Evolutionary conservation across 2,888 invertebrate species (phyloP).

Genomic region (Lutraria lutraria): DNA sequence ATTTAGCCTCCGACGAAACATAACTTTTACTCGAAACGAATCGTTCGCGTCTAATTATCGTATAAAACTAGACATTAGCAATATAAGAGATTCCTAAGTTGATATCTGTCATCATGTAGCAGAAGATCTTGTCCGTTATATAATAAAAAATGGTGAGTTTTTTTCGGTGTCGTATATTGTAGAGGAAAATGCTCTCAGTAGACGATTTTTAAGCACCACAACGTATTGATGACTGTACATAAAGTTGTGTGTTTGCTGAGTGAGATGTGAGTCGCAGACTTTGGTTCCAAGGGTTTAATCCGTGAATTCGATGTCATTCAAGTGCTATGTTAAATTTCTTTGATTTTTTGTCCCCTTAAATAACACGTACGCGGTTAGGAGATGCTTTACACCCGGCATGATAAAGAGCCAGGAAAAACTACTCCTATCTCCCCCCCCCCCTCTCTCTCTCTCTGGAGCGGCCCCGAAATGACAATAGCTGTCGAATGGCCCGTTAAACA

Average conservation of each 20-base stretch:
- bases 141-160: slow-evolving; percentile 22
- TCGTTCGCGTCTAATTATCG: slow-evolving; percentile 41
- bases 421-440: no score
- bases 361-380: no score
- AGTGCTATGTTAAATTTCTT: no score
- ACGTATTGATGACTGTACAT: no score
- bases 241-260: neutral
- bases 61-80: slow-evolving; percentile 36
- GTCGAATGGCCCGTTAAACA: no score
- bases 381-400: no score
- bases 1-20: slow-evolving; percentile 7
- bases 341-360: no score
- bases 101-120: slow-evolving; percentile 30
- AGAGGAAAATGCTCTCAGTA: neutral
- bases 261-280: neutral
- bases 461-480: no score
- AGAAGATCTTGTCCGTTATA: slow-evolving; percentile 23
- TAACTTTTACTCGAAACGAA: slow-evolving; percentile 17
- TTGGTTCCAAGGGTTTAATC: no score
- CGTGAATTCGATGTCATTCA: no score
- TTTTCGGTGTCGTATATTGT: slow-evolving; percentile 26
- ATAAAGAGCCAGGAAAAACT: no score
- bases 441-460: no score
- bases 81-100: slow-evolving; percentile 42
- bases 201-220: neutral